phyloP scores from a whole-genome alignment of 1,140 invertebrate species.

The Aphelinus atriplicis region DNA sequence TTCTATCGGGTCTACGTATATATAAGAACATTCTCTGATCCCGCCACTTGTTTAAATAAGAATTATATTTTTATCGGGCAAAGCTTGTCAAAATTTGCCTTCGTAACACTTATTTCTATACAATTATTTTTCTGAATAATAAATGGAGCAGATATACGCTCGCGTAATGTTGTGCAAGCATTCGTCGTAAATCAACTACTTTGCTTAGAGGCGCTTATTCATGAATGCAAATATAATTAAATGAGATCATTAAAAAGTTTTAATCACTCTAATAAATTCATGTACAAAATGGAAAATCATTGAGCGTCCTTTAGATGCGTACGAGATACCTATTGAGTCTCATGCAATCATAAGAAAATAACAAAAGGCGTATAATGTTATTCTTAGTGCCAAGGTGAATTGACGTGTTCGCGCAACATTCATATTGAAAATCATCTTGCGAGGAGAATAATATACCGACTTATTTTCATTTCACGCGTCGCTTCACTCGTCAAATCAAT shows the following conservation, averaged over 20 bases:
- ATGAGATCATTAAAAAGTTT: constrained; percentile 22
- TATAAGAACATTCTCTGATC: neutral
- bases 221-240: constrained; percentile 30
- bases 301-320: neutral
- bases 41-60: constrained; percentile 14
- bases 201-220: constrained; percentile 17
- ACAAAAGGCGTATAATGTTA: no score
- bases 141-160: constrained; percentile 18
- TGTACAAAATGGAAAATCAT: constrained; percentile 16
- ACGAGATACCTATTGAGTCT: no score
- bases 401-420: no score
- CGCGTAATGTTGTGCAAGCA: constrained; percentile 27
- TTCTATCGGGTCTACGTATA: neutral
- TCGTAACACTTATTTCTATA: constrained; percentile 10
- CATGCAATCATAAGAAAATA: no score
- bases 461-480: no score
- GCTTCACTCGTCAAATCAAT: no score
- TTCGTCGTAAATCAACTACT: constrained; percentile 18
- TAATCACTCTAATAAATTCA: constrained; percentile 1
- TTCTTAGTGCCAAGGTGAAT: no score
- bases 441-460: no score
- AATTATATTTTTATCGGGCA: constrained; percentile 6
- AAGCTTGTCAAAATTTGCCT: constrained; percentile 12
- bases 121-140: constrained; percentile 29
- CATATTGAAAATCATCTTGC: no score